Conservation (phyloP, 2,113 vertebrate species). For the Gracilinanus agilis region DNA sequence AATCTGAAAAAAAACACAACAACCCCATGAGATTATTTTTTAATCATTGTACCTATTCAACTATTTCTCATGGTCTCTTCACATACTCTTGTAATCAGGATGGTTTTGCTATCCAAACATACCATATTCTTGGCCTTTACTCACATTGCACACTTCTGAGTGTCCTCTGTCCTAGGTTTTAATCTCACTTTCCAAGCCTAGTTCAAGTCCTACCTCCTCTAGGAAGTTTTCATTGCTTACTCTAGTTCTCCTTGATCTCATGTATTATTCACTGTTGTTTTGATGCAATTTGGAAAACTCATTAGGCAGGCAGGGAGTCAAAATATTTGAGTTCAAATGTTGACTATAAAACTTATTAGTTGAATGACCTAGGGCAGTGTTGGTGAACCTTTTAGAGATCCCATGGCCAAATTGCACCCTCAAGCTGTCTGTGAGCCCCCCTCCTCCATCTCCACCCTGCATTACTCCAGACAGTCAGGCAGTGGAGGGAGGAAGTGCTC, state of each 20-base stretch:
- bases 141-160: neutral
- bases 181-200: neutral
- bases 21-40: neutral
- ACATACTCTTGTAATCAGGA: neutral
- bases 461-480: no score
- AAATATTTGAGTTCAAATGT: neutral
- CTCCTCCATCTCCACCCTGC: no score
- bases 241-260: slow-evolving; percentile 18
- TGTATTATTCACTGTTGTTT: neutral
- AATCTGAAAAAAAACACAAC: slow-evolving; percentile 31
- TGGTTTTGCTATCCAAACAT: neutral
- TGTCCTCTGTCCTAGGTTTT: neutral
- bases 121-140: neutral
- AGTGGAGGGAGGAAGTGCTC: neutral
- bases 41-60: neutral
- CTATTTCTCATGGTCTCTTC: neutral
- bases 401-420: neutral
- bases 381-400: neutral
- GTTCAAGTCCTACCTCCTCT: neutral
- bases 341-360: neutral
- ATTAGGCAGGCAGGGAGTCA: neutral
- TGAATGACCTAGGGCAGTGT: neutral
- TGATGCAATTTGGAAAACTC: neutral
- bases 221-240: neutral
- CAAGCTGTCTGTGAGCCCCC: no score